These are phyloP conservation scores for Nycticebus coucang DNA, from an alignment of 2,113 vertebrate species.

Conservation along the genomic window DNA sequence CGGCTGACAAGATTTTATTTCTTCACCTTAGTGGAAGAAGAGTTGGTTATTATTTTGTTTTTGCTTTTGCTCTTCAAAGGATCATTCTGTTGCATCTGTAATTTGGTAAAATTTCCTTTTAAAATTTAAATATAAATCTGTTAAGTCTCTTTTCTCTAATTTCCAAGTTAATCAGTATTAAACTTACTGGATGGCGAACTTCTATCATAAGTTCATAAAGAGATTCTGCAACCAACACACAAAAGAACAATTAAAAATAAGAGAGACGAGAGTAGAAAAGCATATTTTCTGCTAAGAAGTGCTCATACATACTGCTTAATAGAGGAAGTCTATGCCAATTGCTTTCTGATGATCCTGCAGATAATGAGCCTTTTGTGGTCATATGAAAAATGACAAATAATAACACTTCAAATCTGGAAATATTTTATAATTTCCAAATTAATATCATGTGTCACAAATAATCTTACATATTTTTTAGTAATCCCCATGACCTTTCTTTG, in stretches of 20 bases:
- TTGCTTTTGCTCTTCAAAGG: background rate
- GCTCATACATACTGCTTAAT: background rate
- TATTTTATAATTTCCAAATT: background rate
- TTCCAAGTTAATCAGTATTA: background rate
- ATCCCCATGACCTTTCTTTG: background rate
- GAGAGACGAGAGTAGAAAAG: background rate
- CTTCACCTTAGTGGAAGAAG: background rate
- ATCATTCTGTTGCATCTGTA: background rate
- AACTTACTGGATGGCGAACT: rapidly evolving
- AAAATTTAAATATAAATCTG: background rate
- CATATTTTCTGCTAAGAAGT: background rate
- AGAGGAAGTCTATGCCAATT: background rate
- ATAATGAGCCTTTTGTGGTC: background rate
- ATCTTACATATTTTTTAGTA: background rate
- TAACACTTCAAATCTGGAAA: background rate
- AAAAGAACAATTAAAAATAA: background rate
- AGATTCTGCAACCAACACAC: slow-evolving; percentile 20
- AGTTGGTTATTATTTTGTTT: background rate
- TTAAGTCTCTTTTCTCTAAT: background rate
- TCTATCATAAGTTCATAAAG: rapidly evolving
- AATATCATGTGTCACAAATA: background rate
- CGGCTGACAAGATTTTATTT: background rate
- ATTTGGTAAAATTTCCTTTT: background rate
- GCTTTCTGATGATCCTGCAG: background rate
- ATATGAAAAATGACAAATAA: background rate